Percentiles rank a stretch among this genome's conserved stretches.
Evolutionary conservation across 2,113 vertebrate genomes (phyloP).

Genomic region (Chelonoidis abingdonii): DNA sequence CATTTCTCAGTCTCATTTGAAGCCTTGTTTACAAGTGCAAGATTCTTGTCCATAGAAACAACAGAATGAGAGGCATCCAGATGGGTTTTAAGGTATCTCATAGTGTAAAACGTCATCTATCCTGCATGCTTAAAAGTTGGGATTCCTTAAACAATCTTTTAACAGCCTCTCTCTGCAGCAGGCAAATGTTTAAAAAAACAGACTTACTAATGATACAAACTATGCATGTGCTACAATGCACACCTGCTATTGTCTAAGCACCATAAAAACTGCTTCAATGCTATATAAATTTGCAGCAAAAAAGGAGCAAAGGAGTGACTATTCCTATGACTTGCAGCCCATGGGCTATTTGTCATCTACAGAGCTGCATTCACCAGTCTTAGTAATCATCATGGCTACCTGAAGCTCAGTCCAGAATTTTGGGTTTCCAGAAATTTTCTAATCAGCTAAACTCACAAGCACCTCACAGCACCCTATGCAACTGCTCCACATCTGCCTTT

Average conservation of each 20-base stretch:
- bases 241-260: too few relatives aligned
- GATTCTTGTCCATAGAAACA: fast-evolving
- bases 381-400: background rate
- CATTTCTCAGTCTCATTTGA: background rate
- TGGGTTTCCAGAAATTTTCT: background rate
- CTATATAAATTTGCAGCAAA: background rate
- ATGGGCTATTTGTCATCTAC: background rate
- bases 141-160: background rate
- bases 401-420: background rate
- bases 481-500: background rate
- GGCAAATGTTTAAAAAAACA: background rate
- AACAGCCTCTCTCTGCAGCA: background rate
- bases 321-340: background rate
- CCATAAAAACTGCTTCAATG: background rate
- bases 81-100: background rate
- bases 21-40: background rate
- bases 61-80: background rate
- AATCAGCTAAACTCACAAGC: background rate
- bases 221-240: background rate
- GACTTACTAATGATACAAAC: background rate
- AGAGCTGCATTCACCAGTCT: background rate
- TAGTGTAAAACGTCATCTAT: background rate
- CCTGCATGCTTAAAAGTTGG: background rate
- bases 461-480: background rate
- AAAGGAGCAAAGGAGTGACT: background rate